phyloP scores from a whole-genome alignment of 2,888 invertebrate species.

The Idaea dimidiata region DNA sequence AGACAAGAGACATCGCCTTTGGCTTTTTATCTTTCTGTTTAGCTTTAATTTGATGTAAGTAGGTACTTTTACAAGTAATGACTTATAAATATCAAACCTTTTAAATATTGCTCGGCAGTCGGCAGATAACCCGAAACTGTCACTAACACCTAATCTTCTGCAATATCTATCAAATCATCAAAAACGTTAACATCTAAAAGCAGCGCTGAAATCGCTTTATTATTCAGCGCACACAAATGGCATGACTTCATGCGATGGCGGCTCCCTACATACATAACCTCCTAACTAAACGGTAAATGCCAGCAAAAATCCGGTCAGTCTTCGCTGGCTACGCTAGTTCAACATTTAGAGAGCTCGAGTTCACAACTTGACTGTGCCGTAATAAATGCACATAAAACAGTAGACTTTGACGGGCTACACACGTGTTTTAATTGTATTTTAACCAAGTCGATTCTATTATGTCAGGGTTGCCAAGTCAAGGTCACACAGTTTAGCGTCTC shows the following conservation, averaged over 20 bases:
- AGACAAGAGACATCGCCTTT: too few relatives aligned
- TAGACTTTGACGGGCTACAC: not conserved
- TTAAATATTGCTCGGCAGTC: too few relatives aligned
- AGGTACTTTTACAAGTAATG: too few relatives aligned
- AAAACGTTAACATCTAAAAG: not conserved
- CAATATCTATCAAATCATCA: not conserved
- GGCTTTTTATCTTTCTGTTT: too few relatives aligned
- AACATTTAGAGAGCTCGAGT: not conserved
- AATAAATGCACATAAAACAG: not conserved
- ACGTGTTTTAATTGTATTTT: not conserved
- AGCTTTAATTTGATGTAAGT: too few relatives aligned
- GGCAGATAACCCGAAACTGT: too few relatives aligned
- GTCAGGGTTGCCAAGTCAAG: conserved; percentile 1
- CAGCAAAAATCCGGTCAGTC: conserved; percentile 21
- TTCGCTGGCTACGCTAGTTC: not conserved
- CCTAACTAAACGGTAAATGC: conserved; percentile 24
- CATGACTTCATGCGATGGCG: conserved; percentile 29
- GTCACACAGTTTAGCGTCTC: not conserved
- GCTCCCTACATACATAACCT: conserved; percentile 41
- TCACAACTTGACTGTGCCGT: not conserved
- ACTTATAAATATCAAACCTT: too few relatives aligned
- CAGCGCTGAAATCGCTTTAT: conserved; percentile 42
- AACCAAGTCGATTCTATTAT: not conserved
- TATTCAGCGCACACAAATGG: conserved; percentile 22
- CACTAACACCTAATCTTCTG: too few relatives aligned